Percentiles rank a stretch among this genome's conserved stretches.
phyloP scores from a whole-genome alignment of 2,113 vertebrate species.

The Neotragus moschatus region DNA sequence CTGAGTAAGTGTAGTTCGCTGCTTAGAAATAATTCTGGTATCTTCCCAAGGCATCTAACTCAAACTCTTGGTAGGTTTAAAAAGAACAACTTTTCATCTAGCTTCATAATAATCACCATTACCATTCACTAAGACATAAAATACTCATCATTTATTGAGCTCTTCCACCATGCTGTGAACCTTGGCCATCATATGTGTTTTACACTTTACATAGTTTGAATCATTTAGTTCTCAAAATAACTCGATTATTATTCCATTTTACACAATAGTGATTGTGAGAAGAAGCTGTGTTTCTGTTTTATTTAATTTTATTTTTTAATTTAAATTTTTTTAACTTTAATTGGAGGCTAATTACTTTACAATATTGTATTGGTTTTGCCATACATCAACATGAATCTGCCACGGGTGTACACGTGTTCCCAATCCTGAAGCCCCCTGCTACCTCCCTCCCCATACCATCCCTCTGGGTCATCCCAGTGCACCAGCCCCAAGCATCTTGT shows the following conservation, averaged over 20 bases:
- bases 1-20: not conserved
- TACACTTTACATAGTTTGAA: not conserved
- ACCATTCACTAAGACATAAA: not conserved
- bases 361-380: too few relatives aligned
- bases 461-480: too few relatives aligned
- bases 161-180: not conserved
- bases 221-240: slow-evolving; percentile 2
- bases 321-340: too few relatives aligned
- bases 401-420: too few relatives aligned
- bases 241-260: not conserved
- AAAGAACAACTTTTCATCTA: not conserved
- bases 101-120: not conserved
- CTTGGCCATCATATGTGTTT: not conserved
- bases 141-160: not conserved
- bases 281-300: not conserved
- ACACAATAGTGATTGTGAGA: not conserved
- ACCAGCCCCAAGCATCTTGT: too few relatives aligned
- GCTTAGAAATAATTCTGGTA: not conserved
- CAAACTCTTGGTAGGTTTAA: not conserved
- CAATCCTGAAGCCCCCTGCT: too few relatives aligned
- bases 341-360: too few relatives aligned
- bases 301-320: too few relatives aligned
- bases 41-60: not conserved
- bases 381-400: too few relatives aligned
- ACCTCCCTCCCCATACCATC: too few relatives aligned